A percentile compares a stretch with the other conserved stretches of the same genome.
Conservation (phyloP, 1,140 invertebrate genomes). For the Conus betulinus region DNA sequence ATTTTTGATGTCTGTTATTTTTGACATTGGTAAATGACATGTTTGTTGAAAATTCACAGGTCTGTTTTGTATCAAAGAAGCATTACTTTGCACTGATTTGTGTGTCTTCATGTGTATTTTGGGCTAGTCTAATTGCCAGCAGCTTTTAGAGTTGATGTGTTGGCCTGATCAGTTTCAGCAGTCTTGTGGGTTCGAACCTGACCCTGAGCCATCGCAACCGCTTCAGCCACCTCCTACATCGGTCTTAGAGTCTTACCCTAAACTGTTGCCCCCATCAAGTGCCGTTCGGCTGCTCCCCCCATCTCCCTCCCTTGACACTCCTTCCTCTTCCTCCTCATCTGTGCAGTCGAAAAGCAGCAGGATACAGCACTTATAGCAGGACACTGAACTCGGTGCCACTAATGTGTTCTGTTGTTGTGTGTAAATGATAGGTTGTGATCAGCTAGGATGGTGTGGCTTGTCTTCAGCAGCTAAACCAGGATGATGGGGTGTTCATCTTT, state of each 20-base stretch:
- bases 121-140: neutral
- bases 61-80: too few species aligned
- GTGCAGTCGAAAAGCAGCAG: neutral
- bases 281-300: neutral
- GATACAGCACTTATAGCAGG: constrained; percentile 25
- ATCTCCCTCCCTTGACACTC: neutral
- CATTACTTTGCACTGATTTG: too few species aligned
- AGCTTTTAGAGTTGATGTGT: neutral
- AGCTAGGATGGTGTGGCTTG: neutral
- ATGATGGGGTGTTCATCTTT: neutral
- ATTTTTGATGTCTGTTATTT: too few species aligned
- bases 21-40: too few species aligned
- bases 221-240: constrained; percentile 29
- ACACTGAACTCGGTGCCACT: neutral
- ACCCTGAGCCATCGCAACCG: constrained; percentile 52
- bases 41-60: too few species aligned
- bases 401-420: neutral
- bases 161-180: constrained; percentile 67
- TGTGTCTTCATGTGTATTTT: too few species aligned
- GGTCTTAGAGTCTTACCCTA: constrained; percentile 20
- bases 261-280: neutral
- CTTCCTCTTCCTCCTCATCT: constrained; percentile 15
- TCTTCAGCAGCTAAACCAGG: neutral
- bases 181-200: constrained; percentile 54
- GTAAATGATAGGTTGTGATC: neutral